These are phyloP conservation scores for Falcunculus frontatus DNA, from an alignment of 2,113 vertebrate species.

Conservation along the genomic window DNA sequence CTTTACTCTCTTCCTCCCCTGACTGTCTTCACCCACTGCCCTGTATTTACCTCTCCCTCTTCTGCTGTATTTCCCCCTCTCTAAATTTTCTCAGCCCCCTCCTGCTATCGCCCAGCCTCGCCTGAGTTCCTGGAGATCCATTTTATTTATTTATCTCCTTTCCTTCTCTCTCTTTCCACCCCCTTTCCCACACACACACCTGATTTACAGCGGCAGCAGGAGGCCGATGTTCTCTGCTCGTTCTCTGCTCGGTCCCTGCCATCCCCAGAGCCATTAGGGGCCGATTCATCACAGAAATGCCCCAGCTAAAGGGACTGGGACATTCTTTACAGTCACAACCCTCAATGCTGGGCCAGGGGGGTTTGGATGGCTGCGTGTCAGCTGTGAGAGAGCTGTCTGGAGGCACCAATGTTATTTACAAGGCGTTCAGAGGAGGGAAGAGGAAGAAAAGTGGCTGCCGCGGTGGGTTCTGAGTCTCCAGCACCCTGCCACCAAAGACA, in stretches of 20 bases:
- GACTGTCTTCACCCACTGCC: background rate
- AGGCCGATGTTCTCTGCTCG: background rate
- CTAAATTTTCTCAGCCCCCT: background rate
- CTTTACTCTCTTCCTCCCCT: background rate
- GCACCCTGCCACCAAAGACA: background rate
- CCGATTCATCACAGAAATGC: background rate
- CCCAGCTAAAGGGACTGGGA: background rate
- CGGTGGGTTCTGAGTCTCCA: background rate
- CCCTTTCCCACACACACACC: background rate
- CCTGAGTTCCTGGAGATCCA: background rate
- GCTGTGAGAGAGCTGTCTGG: constrained; percentile 2
- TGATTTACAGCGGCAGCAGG: background rate
- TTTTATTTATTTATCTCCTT: background rate
- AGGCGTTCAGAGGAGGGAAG: background rate
- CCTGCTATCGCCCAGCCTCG: background rate
- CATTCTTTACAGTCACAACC: background rate
- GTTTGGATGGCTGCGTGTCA: background rate
- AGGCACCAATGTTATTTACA: constrained; percentile 34
- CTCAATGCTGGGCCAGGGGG: background rate
- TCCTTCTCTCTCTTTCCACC: background rate
- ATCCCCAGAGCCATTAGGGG: background rate
- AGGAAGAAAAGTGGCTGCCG: background rate
- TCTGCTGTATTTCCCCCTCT: background rate
- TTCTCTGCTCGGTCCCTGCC: background rate
- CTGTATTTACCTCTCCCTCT: background rate